These are phyloP conservation scores for Atherinosoma microstoma DNA, from an alignment of 2,797 vertebrate species.

Conservation along the genomic window DNA sequence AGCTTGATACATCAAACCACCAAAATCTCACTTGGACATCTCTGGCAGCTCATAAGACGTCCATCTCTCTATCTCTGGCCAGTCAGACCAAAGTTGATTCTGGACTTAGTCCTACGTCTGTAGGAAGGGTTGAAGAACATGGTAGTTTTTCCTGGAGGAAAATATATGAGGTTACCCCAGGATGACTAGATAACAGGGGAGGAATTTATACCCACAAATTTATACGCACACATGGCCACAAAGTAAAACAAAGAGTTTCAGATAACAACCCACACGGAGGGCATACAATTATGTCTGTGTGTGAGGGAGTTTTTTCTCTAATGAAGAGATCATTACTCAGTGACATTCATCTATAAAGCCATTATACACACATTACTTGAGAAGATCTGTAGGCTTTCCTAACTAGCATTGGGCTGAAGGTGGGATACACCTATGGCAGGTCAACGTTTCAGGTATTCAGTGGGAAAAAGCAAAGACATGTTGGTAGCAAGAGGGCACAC, in stretches of 20 bases:
- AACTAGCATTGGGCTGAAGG: neutral
- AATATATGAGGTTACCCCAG: neutral
- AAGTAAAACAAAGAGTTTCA: neutral
- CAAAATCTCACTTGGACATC: neutral
- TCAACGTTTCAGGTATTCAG: neutral
- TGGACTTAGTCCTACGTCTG: neutral
- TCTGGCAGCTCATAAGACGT: neutral
- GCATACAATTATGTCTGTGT: neutral
- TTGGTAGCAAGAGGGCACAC: no score
- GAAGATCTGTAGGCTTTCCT: neutral
- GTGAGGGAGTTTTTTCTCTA: neutral
- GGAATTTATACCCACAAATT: neutral
- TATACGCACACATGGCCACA: neutral
- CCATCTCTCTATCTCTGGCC: neutral
- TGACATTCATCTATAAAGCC: neutral
- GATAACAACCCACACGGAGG: neutral
- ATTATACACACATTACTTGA: neutral
- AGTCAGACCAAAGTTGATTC: neutral
- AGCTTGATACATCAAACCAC: neutral
- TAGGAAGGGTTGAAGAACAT: neutral
- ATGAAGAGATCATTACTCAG: neutral
- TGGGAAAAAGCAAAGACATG: neutral
- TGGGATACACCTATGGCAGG: neutral
- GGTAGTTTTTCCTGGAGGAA: neutral
- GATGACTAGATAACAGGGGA: neutral